Percentiles rank a stretch among this genome's conserved stretches.
phyloP scores from a whole-genome alignment of 2,113 vertebrate genomes.

The Psittacara wagleri region DNA sequence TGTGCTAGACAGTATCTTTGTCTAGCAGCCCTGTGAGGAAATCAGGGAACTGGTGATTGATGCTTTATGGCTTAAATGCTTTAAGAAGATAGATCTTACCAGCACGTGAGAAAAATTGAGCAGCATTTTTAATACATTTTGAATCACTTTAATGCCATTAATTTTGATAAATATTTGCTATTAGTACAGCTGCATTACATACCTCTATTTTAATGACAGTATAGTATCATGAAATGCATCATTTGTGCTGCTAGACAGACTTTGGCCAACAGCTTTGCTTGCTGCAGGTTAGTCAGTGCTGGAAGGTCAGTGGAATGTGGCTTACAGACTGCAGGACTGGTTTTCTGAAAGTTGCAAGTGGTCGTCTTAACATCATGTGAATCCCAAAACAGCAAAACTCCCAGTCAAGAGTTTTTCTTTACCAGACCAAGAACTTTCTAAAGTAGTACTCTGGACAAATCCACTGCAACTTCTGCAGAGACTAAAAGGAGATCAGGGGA shows the following conservation, averaged over 20 bases:
- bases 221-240: neutral
- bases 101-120: conserved; percentile 50
- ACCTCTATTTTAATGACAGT: conserved; percentile 54
- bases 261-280: conserved; percentile 32
- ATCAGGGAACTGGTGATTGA: conserved; percentile 22
- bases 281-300: conserved; percentile 21
- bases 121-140: neutral
- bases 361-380: neutral
- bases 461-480: neutral
- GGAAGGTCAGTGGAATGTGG: conserved; percentile 21
- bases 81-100: conserved; percentile 50
- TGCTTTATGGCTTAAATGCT: conserved; percentile 36
- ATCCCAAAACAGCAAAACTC: neutral
- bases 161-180: conserved; percentile 64
- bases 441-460: neutral
- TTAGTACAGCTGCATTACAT: conserved; percentile 57
- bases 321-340: neutral
- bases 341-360: neutral
- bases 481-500: neutral
- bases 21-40: conserved; percentile 22
- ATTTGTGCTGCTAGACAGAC: conserved; percentile 48
- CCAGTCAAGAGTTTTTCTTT: neutral
- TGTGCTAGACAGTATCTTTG: neutral
- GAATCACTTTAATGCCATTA: conserved; percentile 19
- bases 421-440: neutral